Evolutionary conservation across 2,888 invertebrate species (phyloP), one percentile per base, ranked within the genome.

Genomic region (Calameuta idolon): DNA sequence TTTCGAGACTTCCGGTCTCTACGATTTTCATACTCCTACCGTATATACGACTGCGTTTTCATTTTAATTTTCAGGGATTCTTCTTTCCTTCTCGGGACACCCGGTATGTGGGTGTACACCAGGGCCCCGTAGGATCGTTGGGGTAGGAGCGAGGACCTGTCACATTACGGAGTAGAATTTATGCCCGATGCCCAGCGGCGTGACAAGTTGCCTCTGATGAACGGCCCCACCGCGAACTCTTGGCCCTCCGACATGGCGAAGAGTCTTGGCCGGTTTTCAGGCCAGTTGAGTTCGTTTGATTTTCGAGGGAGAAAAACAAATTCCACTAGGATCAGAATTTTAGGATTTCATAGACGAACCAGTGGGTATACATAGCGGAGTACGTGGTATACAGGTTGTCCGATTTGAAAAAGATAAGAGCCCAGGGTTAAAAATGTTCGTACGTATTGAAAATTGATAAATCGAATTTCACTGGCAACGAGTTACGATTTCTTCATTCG

Each of bases 191-290:
- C 90, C 91, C 90, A 90, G 88, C 91, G 91, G 91, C 90, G 90
- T 90, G 91, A 91, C 91, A 91, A 91, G 91, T 91, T 91, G 89
- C 89, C 89, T 89, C 90, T 91, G 91, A 91, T 90, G 90, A 91
- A 91, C 91, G 91, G 89, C 89, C 89, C 88, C 87, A 87, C 87
- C 86, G 90, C 90, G 90, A 90, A 90, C 90, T 90, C 88, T 90
- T 90, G 90, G 89, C 90, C 90, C 90, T 88, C 85, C 78, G 81
- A 82, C 84, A 82, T 82, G 76, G 81, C 79, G 71, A 71, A 71
- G 71, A 33, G 23, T 55, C 55, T 9, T 55, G 55, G 55, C 55
- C 55, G 55, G 55, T 55, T 55, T 55, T 55, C 55, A 55, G 55
- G 55, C 23, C 23, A 15, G 55, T 23, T 55, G 23, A 23, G 55